phyloP scores from a whole-genome alignment of 2,888 invertebrate species.

The Stomorhina lunata region DNA sequence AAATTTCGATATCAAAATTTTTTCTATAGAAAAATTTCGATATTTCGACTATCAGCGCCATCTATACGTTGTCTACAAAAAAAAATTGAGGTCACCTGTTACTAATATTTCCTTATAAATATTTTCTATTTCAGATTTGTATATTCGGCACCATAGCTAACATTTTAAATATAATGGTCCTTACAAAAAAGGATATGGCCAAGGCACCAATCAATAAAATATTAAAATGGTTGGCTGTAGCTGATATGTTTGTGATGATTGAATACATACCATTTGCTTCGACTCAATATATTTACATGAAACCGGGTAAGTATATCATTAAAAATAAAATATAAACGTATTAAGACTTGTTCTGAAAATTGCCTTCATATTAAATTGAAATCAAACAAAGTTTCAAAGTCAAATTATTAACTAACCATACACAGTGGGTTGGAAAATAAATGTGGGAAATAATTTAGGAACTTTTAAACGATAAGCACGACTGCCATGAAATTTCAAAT shows the following conservation, averaged over 20 bases:
- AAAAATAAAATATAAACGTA: not conserved
- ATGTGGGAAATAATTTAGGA: no score
- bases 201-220: conserved; percentile 92
- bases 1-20: no score
- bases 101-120: not conserved
- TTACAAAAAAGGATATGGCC: conserved; percentile 90
- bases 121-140: conserved; percentile 88
- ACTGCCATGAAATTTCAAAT: no score
- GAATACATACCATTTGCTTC: conserved; percentile 89
- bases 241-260: conserved; percentile 94
- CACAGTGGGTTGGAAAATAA: no score
- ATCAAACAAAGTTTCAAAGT: no score
- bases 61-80: no score
- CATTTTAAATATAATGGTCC: conserved; percentile 90
- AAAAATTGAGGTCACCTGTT: no score
- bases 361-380: no score
- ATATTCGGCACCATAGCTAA: conserved; percentile 93
- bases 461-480: no score
- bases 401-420: no score
- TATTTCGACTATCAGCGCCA: no score
- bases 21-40: no score
- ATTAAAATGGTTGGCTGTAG: conserved; percentile 90
- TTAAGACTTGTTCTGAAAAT: conserved; percentile 43
- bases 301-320: conserved; percentile 81
- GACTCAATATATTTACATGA: conserved; percentile 84